Base-by-base conservation (phyloP, 2,888 invertebrate genomes). In the Aelia acuminata region DNA sequence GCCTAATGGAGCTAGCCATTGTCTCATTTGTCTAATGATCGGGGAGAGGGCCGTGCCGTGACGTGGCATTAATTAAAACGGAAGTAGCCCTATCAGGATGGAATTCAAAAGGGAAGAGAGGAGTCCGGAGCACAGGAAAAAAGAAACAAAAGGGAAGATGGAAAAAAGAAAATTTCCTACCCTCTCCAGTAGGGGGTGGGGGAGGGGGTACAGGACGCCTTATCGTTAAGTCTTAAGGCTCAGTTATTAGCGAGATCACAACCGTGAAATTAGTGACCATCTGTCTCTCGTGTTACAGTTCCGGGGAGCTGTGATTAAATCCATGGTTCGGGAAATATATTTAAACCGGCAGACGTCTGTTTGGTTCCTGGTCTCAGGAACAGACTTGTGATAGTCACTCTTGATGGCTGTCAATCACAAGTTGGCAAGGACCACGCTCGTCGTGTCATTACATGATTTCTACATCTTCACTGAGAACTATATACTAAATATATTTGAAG, bases 251-350 rank as follows among this genome's bases (percentile, higher is more conserved):
- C 85, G 15, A 50, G 85, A 85, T 85, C 85, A 85, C 85, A 53
- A 31, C 50, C 85, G 85, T 85, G 85, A 85, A 85, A 85, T 85
- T 85, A 85, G 85, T 85, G 53, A 85, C 85, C 85, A 85, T 85
- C 85, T 85, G 85, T 53, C 85, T 35, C 49, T 3, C n/a, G n/a
- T 15, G 49, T 85, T 20, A 85, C 85, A 84, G 84, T 85, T 53
- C 39, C 85, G 35, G 35, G 35, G 49, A 39, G 53, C 85, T 20
- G 22, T 85, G 85, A 85, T 85, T 85, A 85, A 85, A 85, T 85
- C 57, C 53, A 85, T 50, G 85, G 35, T 85, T 39, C n/a, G 53
- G 53, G 26, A 39, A 53, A 53, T 53, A 20, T 53, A 50, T 85
- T 85, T 85, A 20, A 85, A 85, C 53, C 50, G 85, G 35, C 85